These are phyloP conservation scores for Rhinoraja longicauda DNA, from an alignment of 2,797 vertebrate species.

Conservation along the genomic window DNA sequence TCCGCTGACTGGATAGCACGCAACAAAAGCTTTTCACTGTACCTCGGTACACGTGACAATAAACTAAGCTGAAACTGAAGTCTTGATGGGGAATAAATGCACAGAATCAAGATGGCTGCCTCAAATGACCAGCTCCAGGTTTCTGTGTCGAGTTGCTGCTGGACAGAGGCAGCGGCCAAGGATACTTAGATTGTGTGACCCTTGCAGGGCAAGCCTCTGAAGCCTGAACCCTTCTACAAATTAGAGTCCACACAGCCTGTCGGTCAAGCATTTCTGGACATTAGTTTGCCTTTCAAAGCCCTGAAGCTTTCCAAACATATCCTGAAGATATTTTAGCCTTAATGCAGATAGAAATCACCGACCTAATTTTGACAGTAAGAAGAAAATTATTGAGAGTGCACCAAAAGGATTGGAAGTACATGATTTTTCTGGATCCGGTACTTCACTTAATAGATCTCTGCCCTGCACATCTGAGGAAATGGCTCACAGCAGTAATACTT, in stretches of 20 bases:
- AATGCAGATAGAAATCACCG: background rate
- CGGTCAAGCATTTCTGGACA: conserved; percentile 55
- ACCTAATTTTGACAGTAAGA: background rate
- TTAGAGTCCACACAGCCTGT: conserved; percentile 55
- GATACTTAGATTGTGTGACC: conserved; percentile 50
- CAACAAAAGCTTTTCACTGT: no score
- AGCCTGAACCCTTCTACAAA: conserved; percentile 54
- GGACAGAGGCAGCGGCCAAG: conserved; percentile 44
- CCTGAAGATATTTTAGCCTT: background rate
- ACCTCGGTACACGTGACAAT: no score
- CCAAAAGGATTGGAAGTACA: background rate
- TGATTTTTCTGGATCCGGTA: background rate
- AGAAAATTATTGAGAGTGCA: background rate
- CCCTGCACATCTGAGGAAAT: background rate
- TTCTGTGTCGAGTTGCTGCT: conserved; percentile 46
- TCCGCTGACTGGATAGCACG: no score
- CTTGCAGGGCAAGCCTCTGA: conserved; percentile 53
- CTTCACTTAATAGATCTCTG: background rate
- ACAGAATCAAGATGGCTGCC: background rate
- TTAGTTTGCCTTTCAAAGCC: background rate
- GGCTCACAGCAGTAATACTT: background rate
- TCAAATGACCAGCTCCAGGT: background rate
- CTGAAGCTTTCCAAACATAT: background rate
- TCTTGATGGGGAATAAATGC: background rate
- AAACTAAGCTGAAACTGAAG: no score